These are phyloP conservation scores for Lutra lutra DNA, from an alignment of 2,797 vertebrate genomes.

Conservation along the genomic window DNA sequence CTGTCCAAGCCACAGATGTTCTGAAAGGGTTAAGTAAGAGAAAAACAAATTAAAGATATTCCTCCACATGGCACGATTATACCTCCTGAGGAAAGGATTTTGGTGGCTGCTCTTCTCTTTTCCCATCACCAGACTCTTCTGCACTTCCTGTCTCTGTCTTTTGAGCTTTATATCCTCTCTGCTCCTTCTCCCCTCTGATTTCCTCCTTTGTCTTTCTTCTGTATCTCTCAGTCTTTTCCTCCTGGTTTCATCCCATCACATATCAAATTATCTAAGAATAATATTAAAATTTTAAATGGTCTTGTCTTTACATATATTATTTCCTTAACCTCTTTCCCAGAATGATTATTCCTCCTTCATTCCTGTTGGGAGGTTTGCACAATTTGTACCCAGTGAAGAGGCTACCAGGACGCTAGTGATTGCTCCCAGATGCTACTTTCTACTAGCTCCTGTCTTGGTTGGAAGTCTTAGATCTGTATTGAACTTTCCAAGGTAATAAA, in stretches of 20 bases:
- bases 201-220: not conserved
- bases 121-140: not conserved
- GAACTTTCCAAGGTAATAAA: constrained; percentile 43
- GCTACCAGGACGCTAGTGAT: not conserved
- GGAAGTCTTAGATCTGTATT: constrained; percentile 4
- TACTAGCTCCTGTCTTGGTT: not conserved
- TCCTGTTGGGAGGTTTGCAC: not conserved
- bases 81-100: not conserved
- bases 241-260: not conserved
- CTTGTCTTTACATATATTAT: not conserved
- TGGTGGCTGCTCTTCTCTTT: not conserved
- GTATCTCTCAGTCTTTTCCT: not conserved
- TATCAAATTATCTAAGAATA: not conserved
- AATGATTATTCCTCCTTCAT: not conserved
- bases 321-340: not conserved
- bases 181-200: not conserved
- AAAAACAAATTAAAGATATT: not conserved
- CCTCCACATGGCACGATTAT: not conserved
- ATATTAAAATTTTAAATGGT: not conserved
- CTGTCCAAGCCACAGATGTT: constrained; percentile 42
- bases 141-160: not conserved
- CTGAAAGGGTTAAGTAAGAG: constrained; percentile 51
- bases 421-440: not conserved
- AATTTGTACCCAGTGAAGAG: not conserved
- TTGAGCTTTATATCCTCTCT: not conserved